phyloP scores from a whole-genome alignment of 2,888 invertebrate species.

The Quadriops clusia region DNA sequence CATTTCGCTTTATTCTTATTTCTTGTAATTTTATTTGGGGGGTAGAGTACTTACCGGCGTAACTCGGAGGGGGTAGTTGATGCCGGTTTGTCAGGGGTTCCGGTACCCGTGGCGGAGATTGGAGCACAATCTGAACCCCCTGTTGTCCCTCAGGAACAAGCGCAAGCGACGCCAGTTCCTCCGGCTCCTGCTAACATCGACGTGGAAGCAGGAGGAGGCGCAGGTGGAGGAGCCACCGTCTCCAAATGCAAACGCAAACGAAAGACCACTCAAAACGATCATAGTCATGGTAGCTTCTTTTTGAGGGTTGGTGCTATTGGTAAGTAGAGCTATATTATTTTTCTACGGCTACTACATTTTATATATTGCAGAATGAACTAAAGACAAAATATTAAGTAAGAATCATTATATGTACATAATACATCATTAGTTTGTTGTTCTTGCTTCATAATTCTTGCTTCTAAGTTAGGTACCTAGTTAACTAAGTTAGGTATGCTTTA shows the following conservation, averaged over 20 bases:
- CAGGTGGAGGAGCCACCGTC: conserved; percentile 49
- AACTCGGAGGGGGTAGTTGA: conserved; percentile 39
- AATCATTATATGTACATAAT: no score
- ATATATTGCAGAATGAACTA: no score
- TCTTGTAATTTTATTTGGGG: conserved; percentile 25
- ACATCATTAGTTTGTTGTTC: no score
- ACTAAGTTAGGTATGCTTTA: no score
- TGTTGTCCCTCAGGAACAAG: conserved; percentile 24
- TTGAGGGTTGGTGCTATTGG: conserved; percentile 87
- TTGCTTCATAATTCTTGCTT: no score
- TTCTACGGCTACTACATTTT: no score
- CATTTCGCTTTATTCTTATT: conserved; percentile 18
- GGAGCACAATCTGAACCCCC: conserved; percentile 31
- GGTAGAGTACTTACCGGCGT: conserved; percentile 38
- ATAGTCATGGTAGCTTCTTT: conserved; percentile 88
- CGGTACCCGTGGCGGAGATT: conserved; percentile 36
- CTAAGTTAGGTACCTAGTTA: no score
- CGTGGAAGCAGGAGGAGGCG: conserved; percentile 45
- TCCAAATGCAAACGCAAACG: conserved; percentile 60
- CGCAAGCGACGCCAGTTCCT: conserved; percentile 44
- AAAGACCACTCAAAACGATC: conserved; percentile 83
- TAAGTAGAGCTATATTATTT: conserved; percentile 42
- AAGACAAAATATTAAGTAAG: no score
- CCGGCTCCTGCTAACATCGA: conserved; percentile 48
- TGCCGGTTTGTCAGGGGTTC: conserved; percentile 34